Evolutionary conservation across 2,113 vertebrate genomes (phyloP).

Genomic region (Scytalopus superciliaris): DNA sequence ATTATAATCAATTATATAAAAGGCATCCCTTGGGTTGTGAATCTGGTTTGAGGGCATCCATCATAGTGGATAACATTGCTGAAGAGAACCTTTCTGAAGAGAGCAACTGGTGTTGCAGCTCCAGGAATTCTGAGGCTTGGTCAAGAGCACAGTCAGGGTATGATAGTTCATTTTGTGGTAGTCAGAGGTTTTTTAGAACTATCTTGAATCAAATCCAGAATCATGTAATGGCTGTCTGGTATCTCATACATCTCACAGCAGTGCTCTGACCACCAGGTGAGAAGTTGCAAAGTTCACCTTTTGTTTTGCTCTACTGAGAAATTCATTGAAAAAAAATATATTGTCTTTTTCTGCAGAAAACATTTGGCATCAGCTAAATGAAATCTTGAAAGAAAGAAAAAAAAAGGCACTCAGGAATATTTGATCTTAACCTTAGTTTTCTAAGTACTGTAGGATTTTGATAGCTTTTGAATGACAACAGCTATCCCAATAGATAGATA

Average conservation of each 20-base stretch:
- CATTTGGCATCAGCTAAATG: background rate
- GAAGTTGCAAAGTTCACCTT: background rate
- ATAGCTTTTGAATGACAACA: background rate
- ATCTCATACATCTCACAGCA: background rate
- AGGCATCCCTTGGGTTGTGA: background rate
- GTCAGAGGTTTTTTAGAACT: background rate
- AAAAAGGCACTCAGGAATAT: background rate
- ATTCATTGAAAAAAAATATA: background rate
- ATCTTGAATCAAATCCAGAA: background rate
- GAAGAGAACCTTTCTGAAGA: background rate
- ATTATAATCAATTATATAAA: background rate
- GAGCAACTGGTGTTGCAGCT: background rate
- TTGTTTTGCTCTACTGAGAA: background rate
- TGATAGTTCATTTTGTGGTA: background rate
- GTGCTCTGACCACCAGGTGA: background rate
- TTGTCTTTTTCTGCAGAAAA: background rate
- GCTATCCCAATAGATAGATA: background rate
- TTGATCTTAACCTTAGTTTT: background rate
- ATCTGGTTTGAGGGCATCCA: background rate
- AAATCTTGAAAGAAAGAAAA: background rate
- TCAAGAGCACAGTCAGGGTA: background rate
- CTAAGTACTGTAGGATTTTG: background rate
- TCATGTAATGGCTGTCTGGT: background rate
- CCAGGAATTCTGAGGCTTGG: background rate
- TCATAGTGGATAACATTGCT: background rate